These are phyloP conservation scores for Amniataba percoides DNA, from an alignment of 2,797 vertebrate genomes.

Conservation along the genomic window DNA sequence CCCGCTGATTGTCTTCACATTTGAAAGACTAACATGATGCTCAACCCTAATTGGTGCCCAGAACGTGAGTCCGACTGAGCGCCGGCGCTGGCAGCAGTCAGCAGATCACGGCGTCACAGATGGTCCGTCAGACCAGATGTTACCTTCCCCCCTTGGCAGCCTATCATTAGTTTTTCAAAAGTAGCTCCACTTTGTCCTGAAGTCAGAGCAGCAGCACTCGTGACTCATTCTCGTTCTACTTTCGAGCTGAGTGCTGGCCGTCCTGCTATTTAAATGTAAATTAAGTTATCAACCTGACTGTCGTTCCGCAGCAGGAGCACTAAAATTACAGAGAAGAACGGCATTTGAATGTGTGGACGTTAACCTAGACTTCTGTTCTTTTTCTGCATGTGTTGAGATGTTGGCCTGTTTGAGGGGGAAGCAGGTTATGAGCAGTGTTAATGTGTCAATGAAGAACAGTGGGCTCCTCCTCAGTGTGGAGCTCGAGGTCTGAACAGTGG, in stretches of 20 bases:
- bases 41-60: not conserved
- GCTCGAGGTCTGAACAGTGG: not conserved
- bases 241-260: not conserved
- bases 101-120: not conserved
- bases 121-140: not conserved
- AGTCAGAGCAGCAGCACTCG: not conserved
- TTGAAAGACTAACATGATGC: not conserved
- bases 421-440: not conserved
- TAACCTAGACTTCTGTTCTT: not conserved
- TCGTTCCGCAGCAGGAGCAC: conserved; percentile 3
- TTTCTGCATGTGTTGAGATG: not conserved
- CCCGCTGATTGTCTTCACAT: not conserved
- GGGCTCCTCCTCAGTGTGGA: not conserved
- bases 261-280: conserved; percentile 49
- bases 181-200: not conserved
- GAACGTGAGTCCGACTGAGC: not conserved
- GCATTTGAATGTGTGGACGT: not conserved
- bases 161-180: not conserved
- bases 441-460: not conserved
- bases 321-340: conserved; percentile 9
- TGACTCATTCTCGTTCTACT: conserved; percentile 21
- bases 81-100: not conserved
- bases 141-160: not conserved
- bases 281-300: conserved; percentile 31
- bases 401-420: not conserved